Conservation (phyloP, 1,140 invertebrate species). For the Samia ricini region DNA sequence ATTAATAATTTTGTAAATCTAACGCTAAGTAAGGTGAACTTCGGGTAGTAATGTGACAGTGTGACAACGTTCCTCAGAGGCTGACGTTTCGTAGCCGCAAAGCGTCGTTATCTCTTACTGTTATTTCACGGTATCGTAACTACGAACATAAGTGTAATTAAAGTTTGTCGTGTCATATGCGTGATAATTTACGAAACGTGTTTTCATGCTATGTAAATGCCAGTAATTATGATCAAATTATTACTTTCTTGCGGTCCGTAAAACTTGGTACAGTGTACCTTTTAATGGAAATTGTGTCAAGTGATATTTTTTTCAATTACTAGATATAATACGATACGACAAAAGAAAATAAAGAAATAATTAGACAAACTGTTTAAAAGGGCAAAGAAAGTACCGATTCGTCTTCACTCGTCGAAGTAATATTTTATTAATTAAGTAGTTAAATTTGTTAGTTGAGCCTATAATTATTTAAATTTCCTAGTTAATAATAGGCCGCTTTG, state of each 20-base stretch:
- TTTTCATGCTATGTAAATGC: background rate
- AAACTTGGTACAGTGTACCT: too few relatives aligned
- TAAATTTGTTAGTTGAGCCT: too few relatives aligned
- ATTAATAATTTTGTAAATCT: background rate
- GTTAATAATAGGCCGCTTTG: too few relatives aligned
- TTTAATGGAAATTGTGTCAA: too few relatives aligned
- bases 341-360: too few relatives aligned
- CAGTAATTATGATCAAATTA: background rate
- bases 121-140: constrained; percentile 6
- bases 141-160: background rate
- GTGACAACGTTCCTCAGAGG: constrained; percentile 14
- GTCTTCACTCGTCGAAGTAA: too few relatives aligned
- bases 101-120: constrained; percentile 23
- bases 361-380: too few relatives aligned
- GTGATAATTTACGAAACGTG: background rate
- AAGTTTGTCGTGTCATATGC: background rate
- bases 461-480: too few relatives aligned
- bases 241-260: background rate
- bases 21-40: constrained; percentile 16
- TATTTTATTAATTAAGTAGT: too few relatives aligned
- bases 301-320: too few relatives aligned
- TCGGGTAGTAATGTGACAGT: constrained; percentile 20
- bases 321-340: too few relatives aligned
- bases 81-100: constrained; percentile 24
- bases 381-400: too few relatives aligned